Conservation (phyloP, 2,113 vertebrate species). For the Elephas maximus region DNA sequence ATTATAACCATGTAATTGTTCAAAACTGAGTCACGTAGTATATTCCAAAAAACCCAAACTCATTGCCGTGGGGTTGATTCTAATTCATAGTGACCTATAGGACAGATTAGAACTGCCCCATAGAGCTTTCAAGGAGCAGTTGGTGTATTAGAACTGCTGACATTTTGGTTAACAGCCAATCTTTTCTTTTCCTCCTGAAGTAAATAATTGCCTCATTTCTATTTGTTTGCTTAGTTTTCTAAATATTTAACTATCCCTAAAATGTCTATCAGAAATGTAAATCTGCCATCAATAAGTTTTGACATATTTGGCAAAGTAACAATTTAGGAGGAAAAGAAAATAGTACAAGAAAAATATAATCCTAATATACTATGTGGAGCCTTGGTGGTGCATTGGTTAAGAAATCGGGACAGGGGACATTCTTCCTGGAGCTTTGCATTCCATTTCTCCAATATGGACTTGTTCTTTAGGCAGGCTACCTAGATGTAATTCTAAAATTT, state of each 20-base stretch:
- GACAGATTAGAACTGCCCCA: no score
- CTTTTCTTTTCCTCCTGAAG: constrained; percentile 5
- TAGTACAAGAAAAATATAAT: constrained; percentile 6
- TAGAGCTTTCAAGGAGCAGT: no score
- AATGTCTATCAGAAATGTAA: neutral
- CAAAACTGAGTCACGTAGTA: neutral
- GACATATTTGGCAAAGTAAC: neutral
- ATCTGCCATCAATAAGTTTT: neutral
- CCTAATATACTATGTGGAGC: no score
- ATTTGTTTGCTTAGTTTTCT: constrained; percentile 12
- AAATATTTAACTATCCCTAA: neutral
- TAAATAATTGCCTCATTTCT: neutral
- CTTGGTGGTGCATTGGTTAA: no score
- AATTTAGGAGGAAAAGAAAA: constrained; percentile 22
- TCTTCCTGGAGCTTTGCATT: constrained; percentile 12
- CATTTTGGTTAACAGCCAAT: no score
- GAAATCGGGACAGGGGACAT: neutral
- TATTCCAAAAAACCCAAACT: neutral
- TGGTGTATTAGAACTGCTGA: no score
- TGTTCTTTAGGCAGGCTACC: neutral
- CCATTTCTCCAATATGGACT: neutral
- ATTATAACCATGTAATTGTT: neutral
- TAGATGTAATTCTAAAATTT: neutral
- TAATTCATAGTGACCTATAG: no score
- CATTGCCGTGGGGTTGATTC: no score